phyloP scores from a whole-genome alignment of 2,888 invertebrate genomes.

The Copidosoma aretas region DNA sequence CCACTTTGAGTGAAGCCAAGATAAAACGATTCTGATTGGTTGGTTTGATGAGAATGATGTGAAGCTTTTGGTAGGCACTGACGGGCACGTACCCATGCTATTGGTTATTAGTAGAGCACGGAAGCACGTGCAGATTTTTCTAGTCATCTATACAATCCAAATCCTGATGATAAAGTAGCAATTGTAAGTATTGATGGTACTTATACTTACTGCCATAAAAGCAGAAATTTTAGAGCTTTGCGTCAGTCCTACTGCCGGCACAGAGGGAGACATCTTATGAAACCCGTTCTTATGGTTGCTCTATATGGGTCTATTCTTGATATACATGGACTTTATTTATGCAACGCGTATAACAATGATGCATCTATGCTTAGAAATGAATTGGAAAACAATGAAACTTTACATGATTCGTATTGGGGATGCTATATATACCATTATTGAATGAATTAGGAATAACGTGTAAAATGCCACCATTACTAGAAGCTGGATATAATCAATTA shows the following conservation, averaged over 20 bases:
- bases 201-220: conserved; percentile 12
- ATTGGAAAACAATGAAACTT: not conserved
- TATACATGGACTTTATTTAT: conserved; percentile 25
- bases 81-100: too few species aligned
- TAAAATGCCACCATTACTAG: conserved; percentile 8
- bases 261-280: conserved; percentile 19
- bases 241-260: conserved; percentile 16
- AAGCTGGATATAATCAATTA: conserved; percentile 26
- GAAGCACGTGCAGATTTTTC: too few species aligned
- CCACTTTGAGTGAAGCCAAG: too few species aligned
- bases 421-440: conserved; percentile 1
- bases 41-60: too few species aligned
- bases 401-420: conserved; percentile 5
- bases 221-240: conserved; percentile 12
- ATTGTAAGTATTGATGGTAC: conserved; percentile 14
- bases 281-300: conserved; percentile 17
- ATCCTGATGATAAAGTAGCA: conserved; percentile 13
- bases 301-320: conserved; percentile 4
- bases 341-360: conserved; percentile 19
- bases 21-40: too few species aligned
- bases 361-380: conserved; percentile 18
- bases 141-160: conserved; percentile 13
- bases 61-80: too few species aligned
- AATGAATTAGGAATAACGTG: not conserved
- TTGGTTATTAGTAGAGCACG: too few species aligned